Conservation (phyloP, 2,113 vertebrate species). For the Centropus bengalensis region DNA sequence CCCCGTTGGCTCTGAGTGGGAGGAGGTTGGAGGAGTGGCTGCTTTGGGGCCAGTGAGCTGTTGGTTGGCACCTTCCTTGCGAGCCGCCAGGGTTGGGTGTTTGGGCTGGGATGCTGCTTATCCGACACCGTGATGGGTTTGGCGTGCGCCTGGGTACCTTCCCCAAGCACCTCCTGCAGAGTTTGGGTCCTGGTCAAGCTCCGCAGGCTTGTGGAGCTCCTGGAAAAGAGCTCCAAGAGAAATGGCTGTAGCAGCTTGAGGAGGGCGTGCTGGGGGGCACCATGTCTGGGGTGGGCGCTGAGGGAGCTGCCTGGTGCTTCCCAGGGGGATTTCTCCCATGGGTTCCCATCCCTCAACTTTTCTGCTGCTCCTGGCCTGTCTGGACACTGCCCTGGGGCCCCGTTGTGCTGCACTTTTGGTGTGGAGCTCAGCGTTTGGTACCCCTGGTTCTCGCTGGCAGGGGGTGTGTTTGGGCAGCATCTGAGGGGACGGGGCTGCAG, state of each 20-base stretch:
- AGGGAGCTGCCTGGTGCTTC: neutral
- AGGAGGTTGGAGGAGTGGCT: neutral
- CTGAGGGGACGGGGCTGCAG: neutral
- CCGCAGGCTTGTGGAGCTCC: accelerated
- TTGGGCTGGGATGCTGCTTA: accelerated
- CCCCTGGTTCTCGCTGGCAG: accelerated
- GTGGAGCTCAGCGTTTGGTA: accelerated
- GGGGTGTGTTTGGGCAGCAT: neutral
- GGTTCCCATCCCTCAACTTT: neutral
- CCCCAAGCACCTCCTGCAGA: accelerated
- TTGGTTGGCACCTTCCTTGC: neutral
- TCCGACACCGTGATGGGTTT: accelerated
- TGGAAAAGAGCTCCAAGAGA: neutral
- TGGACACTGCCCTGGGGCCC: accelerated
- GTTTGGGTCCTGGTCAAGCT: neutral
- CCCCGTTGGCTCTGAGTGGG: accelerated
- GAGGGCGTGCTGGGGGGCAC: neutral
- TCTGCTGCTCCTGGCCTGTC: neutral
- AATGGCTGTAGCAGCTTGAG: accelerated
- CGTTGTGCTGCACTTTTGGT: neutral
- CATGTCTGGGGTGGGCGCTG: accelerated
- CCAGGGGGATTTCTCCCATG: accelerated
- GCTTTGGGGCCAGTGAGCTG: neutral
- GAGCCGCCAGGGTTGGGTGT: neutral
- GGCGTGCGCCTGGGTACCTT: accelerated